Evolutionary conservation across 2,113 vertebrate genomes (phyloP).

Genomic region (Ageneiosus marmoratus): DNA sequence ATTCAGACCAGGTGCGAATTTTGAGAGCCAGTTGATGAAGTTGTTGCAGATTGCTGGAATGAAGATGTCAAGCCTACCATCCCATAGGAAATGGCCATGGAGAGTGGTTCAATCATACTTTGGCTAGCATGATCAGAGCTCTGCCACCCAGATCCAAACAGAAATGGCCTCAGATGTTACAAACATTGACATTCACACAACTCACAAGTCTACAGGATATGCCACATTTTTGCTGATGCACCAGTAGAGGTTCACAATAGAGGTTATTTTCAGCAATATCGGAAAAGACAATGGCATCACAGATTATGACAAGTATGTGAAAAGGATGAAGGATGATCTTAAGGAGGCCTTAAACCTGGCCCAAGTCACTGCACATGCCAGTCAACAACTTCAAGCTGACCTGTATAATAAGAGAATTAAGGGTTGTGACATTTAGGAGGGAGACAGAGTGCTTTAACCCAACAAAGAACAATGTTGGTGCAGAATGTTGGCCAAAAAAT

Average conservation of each 20-base stretch:
- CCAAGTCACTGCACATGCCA: not conserved
- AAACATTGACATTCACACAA: not conserved
- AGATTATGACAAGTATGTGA: too few relatives aligned
- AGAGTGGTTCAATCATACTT: not conserved
- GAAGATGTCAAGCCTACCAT: not conserved
- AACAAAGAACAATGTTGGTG: too few relatives aligned
- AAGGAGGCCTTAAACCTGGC: not conserved
- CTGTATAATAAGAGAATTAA: too few relatives aligned
- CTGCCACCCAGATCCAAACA: not conserved
- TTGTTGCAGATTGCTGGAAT: slow-evolving; percentile 14
- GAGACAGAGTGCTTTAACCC: too few relatives aligned
- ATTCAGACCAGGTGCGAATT: slow-evolving; percentile 9
- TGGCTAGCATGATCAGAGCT: not conserved
- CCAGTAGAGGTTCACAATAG: not conserved
- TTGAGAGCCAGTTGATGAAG: slow-evolving; percentile 1
- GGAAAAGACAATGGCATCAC: too few relatives aligned
- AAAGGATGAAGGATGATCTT: not conserved
- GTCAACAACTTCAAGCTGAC: too few relatives aligned
- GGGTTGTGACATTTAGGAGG: too few relatives aligned
- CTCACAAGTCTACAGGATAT: not conserved
- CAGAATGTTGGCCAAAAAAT: too few relatives aligned
- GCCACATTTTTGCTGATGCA: not conserved
- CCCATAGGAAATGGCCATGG: too few relatives aligned
- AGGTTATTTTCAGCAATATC: not conserved
- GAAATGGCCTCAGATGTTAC: not conserved